Base-by-base conservation (phyloP, 2,888 invertebrate species). In the Elegia similella region DNA sequence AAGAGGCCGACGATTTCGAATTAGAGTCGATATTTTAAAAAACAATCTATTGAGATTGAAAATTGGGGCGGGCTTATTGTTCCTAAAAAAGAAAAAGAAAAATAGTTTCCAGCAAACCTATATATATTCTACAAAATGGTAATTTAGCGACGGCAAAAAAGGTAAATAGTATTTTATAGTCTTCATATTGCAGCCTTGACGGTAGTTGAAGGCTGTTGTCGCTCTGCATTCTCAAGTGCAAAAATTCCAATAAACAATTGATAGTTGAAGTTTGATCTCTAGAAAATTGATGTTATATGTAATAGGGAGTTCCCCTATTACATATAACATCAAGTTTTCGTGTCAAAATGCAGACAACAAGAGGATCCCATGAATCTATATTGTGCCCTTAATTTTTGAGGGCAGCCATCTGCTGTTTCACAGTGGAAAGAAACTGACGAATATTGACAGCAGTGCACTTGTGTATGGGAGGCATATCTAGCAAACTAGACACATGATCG, bases 181-280 rank as follows among this genome's bases (percentile, higher is more conserved):
- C n/a, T n/a, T n/a, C n/a, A n/a, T n/a, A n/a, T 34, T 34, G 10
- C 34, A 34, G 34, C 34, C 34, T 34, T 34, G 10, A 10, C 34
- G 34, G 34, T n/a, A n/a, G n/a, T n/a, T n/a, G n/a, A n/a, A n/a
- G n/a, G n/a, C n/a, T n/a, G n/a, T n/a, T n/a, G n/a, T 34, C 34
- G 43, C 15, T 43, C 43, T 6, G 43, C 43, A 43, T 43, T 43
- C 43, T 43, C 43, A 13, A 43, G 43, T 15, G 43, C 43, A 43
- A 8, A 16, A 43, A 43, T 43, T 43, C 43, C 16, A 13, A 13
- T 6, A 43, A 8, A 13, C 13, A 16, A 43, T 13, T 13, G 15
- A 16, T 43, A 8, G 43, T 43, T 34, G 34, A 10, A 7, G 5
- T 13, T 7, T 43, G 43, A 43, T 43, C 43, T 7, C 43, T 13